phyloP scores from a whole-genome alignment of 2,113 vertebrate species.

The Corvus moneduloides region DNA sequence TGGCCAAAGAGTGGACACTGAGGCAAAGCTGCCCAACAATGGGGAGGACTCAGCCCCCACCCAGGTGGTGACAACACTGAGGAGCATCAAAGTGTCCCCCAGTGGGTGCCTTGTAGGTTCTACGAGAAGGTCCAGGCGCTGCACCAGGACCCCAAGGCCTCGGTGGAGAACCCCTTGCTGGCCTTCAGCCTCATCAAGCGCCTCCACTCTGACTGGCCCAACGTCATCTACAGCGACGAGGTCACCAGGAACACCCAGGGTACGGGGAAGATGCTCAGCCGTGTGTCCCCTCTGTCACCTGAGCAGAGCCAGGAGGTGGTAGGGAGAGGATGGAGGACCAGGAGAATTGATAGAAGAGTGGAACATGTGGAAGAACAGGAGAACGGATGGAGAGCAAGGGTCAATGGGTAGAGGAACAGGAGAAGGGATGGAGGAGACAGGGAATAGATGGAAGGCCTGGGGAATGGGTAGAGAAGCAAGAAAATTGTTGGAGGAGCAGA shows the following conservation, averaged over 20 bases:
- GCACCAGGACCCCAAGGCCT: conserved; percentile 71
- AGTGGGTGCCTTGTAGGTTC: conserved; percentile 76
- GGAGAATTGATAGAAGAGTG: background rate
- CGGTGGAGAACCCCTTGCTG: conserved; percentile 84
- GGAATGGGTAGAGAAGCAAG: accelerated
- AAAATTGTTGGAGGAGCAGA: background rate
- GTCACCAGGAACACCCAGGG: conserved; percentile 82
- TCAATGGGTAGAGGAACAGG: background rate
- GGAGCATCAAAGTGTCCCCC: background rate
- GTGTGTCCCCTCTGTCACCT: background rate
- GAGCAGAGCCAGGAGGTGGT: background rate
- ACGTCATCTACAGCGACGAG: conserved; percentile 81
- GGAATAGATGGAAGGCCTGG: too few species aligned
- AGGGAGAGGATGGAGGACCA: background rate
- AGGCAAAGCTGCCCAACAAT: background rate
- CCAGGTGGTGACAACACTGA: accelerated
- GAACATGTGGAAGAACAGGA: background rate
- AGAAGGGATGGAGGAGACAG: background rate
- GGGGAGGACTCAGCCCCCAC: background rate
- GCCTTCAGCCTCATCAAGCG: conserved; percentile 92
- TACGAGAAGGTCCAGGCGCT: conserved; percentile 82
- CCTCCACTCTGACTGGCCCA: conserved; percentile 88
- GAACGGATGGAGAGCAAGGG: too few species aligned
- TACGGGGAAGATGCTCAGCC: accelerated
- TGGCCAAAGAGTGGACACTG: accelerated